A percentile compares a stretch with the other conserved stretches of the same genome.
These are phyloP conservation scores for Glyphotaelius pellucidus DNA, from an alignment of 2,888 invertebrate genomes.

Conservation along the genomic window DNA sequence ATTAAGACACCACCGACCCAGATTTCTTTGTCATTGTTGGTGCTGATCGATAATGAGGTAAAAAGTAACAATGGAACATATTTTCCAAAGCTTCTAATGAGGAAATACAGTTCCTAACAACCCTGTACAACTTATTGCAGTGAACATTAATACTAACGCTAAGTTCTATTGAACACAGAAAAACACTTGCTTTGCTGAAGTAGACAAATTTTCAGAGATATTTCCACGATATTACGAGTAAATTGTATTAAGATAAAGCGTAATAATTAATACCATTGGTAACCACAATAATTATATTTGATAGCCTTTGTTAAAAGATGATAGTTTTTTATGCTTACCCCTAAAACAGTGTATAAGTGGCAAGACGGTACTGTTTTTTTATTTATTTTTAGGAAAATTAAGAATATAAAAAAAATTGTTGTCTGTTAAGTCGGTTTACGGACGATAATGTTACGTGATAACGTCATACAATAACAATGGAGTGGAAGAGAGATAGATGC, in stretches of 20 bases:
- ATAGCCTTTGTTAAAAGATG: neutral
- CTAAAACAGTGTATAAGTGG: too few relatives aligned
- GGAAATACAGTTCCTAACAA: neutral
- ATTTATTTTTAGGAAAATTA: too few relatives aligned
- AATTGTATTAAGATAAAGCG: neutral
- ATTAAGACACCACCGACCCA: neutral
- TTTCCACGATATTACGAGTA: neutral
- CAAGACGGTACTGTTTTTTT: too few relatives aligned
- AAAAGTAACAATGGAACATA: neutral
- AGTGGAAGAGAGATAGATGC: too few relatives aligned
- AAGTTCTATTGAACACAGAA: neutral
- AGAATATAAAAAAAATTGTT: too few relatives aligned
- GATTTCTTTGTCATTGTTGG: neutral
- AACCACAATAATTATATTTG: neutral
- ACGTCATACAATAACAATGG: too few relatives aligned
- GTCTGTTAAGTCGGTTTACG: too few relatives aligned
- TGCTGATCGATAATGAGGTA: neutral
- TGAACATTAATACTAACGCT: neutral
- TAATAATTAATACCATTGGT: neutral
- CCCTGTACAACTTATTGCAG: neutral
- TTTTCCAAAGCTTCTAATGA: neutral
- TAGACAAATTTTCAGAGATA: neutral
- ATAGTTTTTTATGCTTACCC: too few relatives aligned
- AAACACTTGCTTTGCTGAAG: neutral
- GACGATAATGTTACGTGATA: too few relatives aligned